Conservation (phyloP, 2,113 vertebrate species). For the Myrmophylax atrothorax region DNA sequence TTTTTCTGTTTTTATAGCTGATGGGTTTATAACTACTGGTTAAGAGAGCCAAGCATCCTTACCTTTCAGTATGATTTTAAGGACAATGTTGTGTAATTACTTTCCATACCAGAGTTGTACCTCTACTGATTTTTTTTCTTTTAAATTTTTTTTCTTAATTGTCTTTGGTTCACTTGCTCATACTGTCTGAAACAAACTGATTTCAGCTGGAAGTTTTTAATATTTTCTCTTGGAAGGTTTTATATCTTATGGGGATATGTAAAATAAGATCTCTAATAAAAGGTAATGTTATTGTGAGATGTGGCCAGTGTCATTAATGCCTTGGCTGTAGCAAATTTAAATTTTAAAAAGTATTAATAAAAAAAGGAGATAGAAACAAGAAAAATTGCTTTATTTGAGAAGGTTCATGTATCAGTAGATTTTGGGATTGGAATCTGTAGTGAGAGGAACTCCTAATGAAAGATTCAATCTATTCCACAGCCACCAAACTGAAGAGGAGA, state of each 20-base stretch:
- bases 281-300: constrained; percentile 63
- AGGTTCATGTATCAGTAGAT: not conserved
- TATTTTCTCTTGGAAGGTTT: constrained; percentile 79
- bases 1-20: not conserved
- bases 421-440: not conserved
- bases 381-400: not conserved
- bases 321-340: not conserved
- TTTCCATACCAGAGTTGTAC: constrained; percentile 32
- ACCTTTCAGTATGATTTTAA: constrained; percentile 49
- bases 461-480: not conserved
- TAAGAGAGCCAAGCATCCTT: constrained; percentile 43
- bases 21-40: constrained; percentile 33
- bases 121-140: constrained; percentile 20
- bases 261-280: constrained; percentile 81
- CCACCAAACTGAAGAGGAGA: not conserved
- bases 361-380: not conserved
- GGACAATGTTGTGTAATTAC: constrained; percentile 40
- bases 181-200: constrained; percentile 68
- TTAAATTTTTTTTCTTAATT: constrained; percentile 44
- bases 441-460: not conserved
- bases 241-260: constrained; percentile 80
- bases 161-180: constrained; percentile 57
- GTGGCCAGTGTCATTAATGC: constrained; percentile 3
- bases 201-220: constrained; percentile 70
- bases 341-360: not conserved